A percentile compares a stretch with the other conserved stretches of the same genome.
These are phyloP conservation scores for Jaculus jaculus DNA, from an alignment of 2,113 vertebrate species.

Conservation along the genomic window DNA sequence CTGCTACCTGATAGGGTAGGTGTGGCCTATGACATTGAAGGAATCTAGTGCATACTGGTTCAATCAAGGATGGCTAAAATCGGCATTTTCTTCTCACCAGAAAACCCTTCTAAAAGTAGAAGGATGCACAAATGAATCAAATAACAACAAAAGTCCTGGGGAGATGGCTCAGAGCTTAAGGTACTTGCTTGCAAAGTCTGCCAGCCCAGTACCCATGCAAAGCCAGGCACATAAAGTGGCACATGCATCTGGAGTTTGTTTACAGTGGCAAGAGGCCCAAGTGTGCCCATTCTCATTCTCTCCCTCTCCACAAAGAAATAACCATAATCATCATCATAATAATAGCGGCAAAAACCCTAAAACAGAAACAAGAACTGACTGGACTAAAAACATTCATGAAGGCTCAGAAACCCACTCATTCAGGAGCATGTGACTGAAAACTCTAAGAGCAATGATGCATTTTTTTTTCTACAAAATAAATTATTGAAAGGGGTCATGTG, in stretches of 20 bases:
- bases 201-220: too few species aligned
- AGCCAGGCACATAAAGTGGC: too few species aligned
- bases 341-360: neutral
- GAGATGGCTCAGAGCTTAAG: too few species aligned
- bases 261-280: too few species aligned
- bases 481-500: slow-evolving; percentile 46
- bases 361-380: slow-evolving; percentile 31
- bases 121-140: slow-evolving; percentile 1
- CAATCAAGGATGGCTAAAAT: slow-evolving; percentile 54
- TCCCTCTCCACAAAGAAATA: neutral
- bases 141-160: neutral
- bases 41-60: slow-evolving; percentile 29
- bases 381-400: slow-evolving; percentile 6
- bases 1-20: neutral
- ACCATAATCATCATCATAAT: neutral
- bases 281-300: too few species aligned
- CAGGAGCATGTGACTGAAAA: slow-evolving; percentile 55
- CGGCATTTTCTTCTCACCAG: slow-evolving; percentile 45
- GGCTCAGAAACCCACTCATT: slow-evolving; percentile 53
- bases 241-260: too few species aligned
- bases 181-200: too few species aligned
- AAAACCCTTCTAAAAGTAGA: slow-evolving; percentile 48
- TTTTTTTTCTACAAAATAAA: slow-evolving; percentile 47
- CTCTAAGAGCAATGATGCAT: neutral
- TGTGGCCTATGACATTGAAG: slow-evolving; percentile 50